Evolutionary conservation across 2,888 invertebrate species (phyloP), one percentile per base, ranked within the genome.

Genomic region (Pseudococcus longispinus): DNA sequence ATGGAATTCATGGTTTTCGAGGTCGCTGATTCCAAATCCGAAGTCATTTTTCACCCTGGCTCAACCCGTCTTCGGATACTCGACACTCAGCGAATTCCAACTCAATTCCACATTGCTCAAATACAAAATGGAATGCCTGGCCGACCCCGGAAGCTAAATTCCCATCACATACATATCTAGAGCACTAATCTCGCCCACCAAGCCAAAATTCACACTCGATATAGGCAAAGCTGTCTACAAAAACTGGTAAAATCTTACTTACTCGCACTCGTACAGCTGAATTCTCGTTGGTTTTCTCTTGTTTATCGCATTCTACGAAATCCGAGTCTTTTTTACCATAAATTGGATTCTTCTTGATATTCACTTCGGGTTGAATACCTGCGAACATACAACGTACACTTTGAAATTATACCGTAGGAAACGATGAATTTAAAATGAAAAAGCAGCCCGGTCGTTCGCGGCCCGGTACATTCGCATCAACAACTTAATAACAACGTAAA

Each of bases 341-440:
- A 32, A 86, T 86, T 1, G 86, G 86, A 86, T 86, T 86, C 70
- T 46, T 77, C 29, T 86, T 86, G 9, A 86, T 86, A 44, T 86
- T 77, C 55, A 86, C 86, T 46, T 86, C 86, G 15, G 86, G 86
- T 82, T 77, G 77, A 77, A 80, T 82, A 29, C 85, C 85, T 85
- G 74, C 60, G 29, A 13, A 70, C 6, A 29, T 29, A 70, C 70
- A 70, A 26, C 20, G 2, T 5, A 70, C 70, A 32, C 32, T 0
- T n/a, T 2, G 0, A 32, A 32, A 29, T 29, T 8, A 70, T 23
- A 9, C 23, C 9, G n/a, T 13, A 37, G 44, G n/a, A 51, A 46
- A 51, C 4, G 13, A 23, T 60, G 4, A 11, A 60, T 9, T 60
- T 23, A 9, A 60, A 60, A 60, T 23, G 20, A 20, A 60, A 20